phyloP scores from a whole-genome alignment of 2,113 vertebrate genomes.

The Trogon melanurus region DNA sequence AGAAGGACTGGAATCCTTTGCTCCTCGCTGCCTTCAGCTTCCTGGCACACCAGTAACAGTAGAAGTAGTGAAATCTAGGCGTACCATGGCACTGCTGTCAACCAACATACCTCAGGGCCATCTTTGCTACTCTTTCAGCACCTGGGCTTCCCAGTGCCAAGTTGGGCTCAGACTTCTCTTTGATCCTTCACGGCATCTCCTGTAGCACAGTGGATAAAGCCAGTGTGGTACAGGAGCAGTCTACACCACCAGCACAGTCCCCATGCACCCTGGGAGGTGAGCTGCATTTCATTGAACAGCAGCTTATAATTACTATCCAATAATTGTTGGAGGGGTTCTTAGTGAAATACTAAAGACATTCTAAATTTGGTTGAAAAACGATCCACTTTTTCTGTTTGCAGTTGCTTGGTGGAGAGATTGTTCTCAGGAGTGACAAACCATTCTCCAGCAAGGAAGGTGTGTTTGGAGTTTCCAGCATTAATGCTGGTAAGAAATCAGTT shows the following conservation, averaged over 20 bases:
- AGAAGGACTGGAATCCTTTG: not conserved
- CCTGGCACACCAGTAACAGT: not conserved
- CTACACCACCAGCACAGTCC: not conserved
- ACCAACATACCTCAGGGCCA: not conserved
- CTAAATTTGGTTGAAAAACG: not conserved
- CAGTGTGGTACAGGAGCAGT: not conserved
- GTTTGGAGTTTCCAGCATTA: slow-evolving; percentile 49
- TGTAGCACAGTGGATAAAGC: not conserved
- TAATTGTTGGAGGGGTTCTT: not conserved
- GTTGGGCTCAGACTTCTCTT: not conserved
- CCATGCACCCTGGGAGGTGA: not conserved
- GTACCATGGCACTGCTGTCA: not conserved
- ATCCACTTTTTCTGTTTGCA: not conserved
- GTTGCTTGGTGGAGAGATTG: not conserved
- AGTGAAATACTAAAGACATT: not conserved
- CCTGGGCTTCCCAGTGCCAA: not conserved
- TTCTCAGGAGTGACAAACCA: slow-evolving; percentile 8
- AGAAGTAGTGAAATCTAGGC: not conserved
- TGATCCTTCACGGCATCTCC: fast-evolving
- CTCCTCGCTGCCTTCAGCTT: not conserved
- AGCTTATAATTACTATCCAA: not conserved
- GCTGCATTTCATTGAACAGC: not conserved
- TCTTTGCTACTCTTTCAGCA: not conserved
- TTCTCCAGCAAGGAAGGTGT: slow-evolving; percentile 29
- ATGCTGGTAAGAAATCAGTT: slow-evolving; percentile 51